A percentile compares a stretch with the other conserved stretches of the same genome.
phyloP scores from a whole-genome alignment of 1,140 invertebrate species.

The Sarcophaga bullata region DNA sequence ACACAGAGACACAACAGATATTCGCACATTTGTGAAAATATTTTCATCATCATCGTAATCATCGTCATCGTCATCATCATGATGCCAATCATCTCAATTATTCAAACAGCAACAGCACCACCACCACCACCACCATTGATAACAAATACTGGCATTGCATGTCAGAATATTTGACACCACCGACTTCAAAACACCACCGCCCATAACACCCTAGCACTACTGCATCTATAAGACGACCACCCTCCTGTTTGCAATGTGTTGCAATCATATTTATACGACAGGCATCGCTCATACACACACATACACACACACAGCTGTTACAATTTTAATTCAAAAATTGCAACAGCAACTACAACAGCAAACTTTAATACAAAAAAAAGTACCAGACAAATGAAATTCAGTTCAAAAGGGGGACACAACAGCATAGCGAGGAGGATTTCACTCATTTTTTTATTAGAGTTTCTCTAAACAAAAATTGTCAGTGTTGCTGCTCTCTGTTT shows the following conservation, averaged over 20 bases:
- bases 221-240: neutral
- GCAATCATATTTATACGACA: neutral
- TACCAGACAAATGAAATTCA: too few relatives aligned
- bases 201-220: neutral
- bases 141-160: too few relatives aligned
- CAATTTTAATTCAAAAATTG: slow-evolving; percentile 20
- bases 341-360: too few relatives aligned
- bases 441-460: slow-evolving; percentile 17
- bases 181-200: slow-evolving; percentile 1
- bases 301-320: slow-evolving; percentile 26
- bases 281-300: neutral
- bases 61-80: slow-evolving; percentile 23
- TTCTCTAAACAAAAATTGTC: slow-evolving; percentile 10
- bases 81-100: slow-evolving; percentile 37
- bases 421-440: too few relatives aligned
- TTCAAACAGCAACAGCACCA: slow-evolving; percentile 20
- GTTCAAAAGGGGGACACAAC: neutral
- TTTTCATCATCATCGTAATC: neutral
- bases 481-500: neutral
- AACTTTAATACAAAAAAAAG: too few relatives aligned
- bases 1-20: neutral
- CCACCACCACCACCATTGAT: neutral
- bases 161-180: neutral
- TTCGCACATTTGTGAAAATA: slow-evolving; percentile 1
- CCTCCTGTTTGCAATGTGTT: neutral